Conservation (phyloP, 2,888 invertebrate genomes). For the Drosophila glabriapex region DNA sequence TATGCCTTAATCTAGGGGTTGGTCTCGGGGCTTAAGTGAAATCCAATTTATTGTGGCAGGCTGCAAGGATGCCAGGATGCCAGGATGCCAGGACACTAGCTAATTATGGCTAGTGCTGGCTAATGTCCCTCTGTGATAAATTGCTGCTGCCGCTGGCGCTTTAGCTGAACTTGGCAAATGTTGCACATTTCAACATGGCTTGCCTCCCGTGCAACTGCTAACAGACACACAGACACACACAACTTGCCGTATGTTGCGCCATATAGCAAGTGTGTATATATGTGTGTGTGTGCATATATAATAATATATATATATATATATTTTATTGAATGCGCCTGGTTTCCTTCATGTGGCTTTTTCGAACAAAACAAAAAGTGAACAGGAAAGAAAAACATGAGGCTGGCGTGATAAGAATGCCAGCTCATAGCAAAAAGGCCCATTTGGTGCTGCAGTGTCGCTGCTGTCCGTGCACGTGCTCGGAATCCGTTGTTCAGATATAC, state of each 20-base stretch:
- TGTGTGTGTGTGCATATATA: constrained; percentile 20
- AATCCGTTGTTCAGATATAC: constrained; percentile 81
- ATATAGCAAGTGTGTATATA: constrained; percentile 49
- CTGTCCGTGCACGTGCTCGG: constrained; percentile 59
- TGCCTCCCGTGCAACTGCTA: constrained; percentile 43
- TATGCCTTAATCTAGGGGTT: constrained; percentile 69
- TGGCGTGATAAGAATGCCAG: constrained; percentile 63
- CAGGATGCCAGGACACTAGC: constrained; percentile 27
- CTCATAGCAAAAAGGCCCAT: constrained; percentile 64
- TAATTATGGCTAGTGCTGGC: constrained; percentile 38
- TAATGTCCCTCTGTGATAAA: constrained; percentile 32
- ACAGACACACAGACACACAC: constrained; percentile 52
- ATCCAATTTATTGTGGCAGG: constrained; percentile 72
- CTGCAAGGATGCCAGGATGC: constrained; percentile 9
- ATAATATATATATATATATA: constrained; percentile 10
- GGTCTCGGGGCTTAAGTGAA: constrained; percentile 59
- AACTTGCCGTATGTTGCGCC: constrained; percentile 41
- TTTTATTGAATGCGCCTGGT: constrained; percentile 25
- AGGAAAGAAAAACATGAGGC: constrained; percentile 62
- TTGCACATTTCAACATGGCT: constrained; percentile 76
- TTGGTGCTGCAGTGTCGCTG: constrained; percentile 27
- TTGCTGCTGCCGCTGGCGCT: constrained; percentile 31
- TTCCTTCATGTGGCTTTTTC: constrained; percentile 77
- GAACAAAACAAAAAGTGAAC: constrained; percentile 65
- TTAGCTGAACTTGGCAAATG: constrained; percentile 43